These are phyloP conservation scores for Drosophila meridionalis DNA, from an alignment of 2,888 invertebrate genomes.

Conservation along the genomic window DNA sequence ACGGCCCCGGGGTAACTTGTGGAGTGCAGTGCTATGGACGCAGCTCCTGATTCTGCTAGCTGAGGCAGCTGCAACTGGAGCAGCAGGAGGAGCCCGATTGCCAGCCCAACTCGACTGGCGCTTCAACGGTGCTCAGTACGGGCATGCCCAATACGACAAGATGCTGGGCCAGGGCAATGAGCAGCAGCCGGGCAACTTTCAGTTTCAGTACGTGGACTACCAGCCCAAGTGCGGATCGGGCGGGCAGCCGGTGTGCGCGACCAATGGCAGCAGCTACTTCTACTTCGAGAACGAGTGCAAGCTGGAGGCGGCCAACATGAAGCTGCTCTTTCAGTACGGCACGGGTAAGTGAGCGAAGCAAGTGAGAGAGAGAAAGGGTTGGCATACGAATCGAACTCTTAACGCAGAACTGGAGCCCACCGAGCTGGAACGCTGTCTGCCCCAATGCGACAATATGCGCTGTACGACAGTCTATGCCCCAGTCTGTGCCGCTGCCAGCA, in stretches of 20 bases:
- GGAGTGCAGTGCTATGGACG: not conserved
- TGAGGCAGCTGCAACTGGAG: not conserved
- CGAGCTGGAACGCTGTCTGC: slow-evolving; percentile 55
- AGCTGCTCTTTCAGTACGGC: slow-evolving; percentile 60
- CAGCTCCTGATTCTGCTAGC: slow-evolving; percentile 17
- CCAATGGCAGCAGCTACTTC: slow-evolving; percentile 53
- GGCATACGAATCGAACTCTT: not conserved
- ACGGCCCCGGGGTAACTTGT: not conserved
- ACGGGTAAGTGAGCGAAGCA: slow-evolving; percentile 47
- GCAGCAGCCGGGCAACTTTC: slow-evolving; percentile 13
- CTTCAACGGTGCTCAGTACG: slow-evolving; percentile 40
- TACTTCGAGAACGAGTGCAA: slow-evolving; percentile 63
- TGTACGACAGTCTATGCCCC: slow-evolving; percentile 47
- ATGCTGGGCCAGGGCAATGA: slow-evolving; percentile 25
- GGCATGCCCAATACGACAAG: slow-evolving; percentile 43
- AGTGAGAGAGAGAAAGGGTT: rapidly evolving
- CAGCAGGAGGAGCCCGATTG: not conserved
- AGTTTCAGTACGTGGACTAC: slow-evolving; percentile 68
- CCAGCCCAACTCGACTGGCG: slow-evolving; percentile 38
- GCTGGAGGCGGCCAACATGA: slow-evolving; percentile 62
- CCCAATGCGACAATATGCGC: slow-evolving; percentile 48
- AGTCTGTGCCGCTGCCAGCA: slow-evolving; percentile 45
- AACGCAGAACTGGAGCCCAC: slow-evolving; percentile 52
- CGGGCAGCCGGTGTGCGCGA: slow-evolving; percentile 62
- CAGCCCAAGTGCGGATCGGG: slow-evolving; percentile 52